Evolutionary conservation across 1,140 invertebrate species (phyloP), one percentile per base, ranked within the genome.

Genomic region (Ooceraea biroi): DNA sequence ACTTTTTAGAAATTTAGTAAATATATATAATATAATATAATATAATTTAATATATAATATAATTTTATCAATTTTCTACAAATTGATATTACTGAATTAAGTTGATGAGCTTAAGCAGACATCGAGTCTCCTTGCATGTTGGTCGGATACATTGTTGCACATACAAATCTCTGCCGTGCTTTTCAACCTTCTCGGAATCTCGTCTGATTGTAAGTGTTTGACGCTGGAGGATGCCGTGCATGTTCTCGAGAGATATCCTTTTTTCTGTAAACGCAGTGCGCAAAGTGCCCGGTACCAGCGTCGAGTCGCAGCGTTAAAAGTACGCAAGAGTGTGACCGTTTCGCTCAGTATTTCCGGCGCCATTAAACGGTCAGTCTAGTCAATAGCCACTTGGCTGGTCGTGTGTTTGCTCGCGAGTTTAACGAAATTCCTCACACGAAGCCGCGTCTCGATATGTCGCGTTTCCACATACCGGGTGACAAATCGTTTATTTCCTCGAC

Each of bases 331-430:
- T 88, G 86, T 88, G 86, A 89, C 78, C 84, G 63, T 89, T 78
- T 72, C 57, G 27, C 61, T 58, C 22, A 84, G 60, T 89, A 85
- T 88, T 89, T 89, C 87, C 85, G 73, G 84, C 86, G 78, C 86
- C 84, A 89, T 89, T 88, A 86, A 89, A 85, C 71, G 77, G 66
- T 71, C 68, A 76, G 68, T 25, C 84, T 86, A 83, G 86, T 84
- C 78, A 78, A 88, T 83, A 86, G 74, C 77, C 72, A 74, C 71
- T 83, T 73, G 72, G 14, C 78, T 19, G 61, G 68, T 50, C 82
- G 88, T 48, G 55, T 78, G 63, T 90, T 90, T 89, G 78, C 85
- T 30, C 77, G 44, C 58, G 82, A 58, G 41, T 78, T 89, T 89
- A 90, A 80, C 85, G 44, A 87, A 90, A 89, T 89, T 89, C 87